These are phyloP conservation scores for Notocelia uddmanniana DNA, from an alignment of 2,888 invertebrate genomes.

Conservation along the genomic window DNA sequence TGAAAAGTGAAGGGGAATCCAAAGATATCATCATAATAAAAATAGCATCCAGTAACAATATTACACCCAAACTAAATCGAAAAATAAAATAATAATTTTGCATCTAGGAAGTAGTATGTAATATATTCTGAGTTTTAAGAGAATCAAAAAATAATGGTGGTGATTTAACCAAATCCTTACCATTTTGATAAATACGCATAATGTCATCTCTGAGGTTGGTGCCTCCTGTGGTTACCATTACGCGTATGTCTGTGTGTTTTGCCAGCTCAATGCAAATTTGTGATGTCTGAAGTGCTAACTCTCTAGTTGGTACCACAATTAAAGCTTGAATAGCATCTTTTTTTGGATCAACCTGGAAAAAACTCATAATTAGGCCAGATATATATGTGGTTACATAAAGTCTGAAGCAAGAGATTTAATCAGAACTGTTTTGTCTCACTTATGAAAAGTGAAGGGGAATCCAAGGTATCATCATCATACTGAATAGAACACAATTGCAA, in stretches of 20 bases:
- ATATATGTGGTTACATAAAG: neutral
- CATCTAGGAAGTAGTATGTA: too few species aligned
- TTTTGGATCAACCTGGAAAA: slow-evolving; percentile 89
- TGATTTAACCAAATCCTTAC: slow-evolving; percentile 76
- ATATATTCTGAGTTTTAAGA: neutral
- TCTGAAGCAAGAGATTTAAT: slow-evolving; percentile 45
- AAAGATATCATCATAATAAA: slow-evolving; percentile 35
- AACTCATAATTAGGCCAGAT: slow-evolving; percentile 34
- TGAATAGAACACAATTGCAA: slow-evolving; percentile 48
- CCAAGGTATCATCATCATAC: slow-evolving; percentile 83
- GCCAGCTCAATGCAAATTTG: slow-evolving; percentile 99
- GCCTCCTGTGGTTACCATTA: slow-evolving; percentile 99
- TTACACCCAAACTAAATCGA: too few species aligned
- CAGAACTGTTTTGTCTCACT: slow-evolving; percentile 73
- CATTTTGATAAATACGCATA: slow-evolving; percentile 99
- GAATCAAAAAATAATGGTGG: neutral
- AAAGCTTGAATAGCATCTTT: slow-evolving; percentile 98
- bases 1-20: slow-evolving; percentile 45
- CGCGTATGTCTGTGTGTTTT: slow-evolving; percentile 98
- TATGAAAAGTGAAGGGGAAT: slow-evolving; percentile 84
- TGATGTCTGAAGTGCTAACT: slow-evolving; percentile 99
- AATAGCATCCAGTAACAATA: neutral
- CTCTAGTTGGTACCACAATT: slow-evolving; percentile 99
- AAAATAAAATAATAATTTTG: too few species aligned
- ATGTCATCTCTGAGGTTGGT: slow-evolving; percentile 99